These are phyloP conservation scores for Cuculus canorus DNA, from an alignment of 2,797 vertebrate species.

Conservation along the genomic window DNA sequence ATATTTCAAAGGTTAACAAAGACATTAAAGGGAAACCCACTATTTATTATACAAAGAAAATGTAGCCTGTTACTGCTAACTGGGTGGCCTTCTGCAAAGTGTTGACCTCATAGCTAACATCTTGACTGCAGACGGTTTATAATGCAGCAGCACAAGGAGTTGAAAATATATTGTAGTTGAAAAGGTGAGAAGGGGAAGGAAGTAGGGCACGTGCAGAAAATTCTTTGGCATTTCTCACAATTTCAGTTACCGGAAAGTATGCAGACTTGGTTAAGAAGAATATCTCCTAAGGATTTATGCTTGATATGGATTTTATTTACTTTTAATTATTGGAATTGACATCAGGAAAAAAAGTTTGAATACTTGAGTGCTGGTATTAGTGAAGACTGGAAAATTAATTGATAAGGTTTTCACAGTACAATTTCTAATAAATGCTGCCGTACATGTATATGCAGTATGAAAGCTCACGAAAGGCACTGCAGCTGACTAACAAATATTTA, in stretches of 20 bases:
- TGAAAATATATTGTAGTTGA: background rate
- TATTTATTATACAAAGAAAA: background rate
- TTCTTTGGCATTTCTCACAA: background rate
- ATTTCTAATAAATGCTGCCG: background rate
- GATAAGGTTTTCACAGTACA: background rate
- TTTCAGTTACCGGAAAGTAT: background rate
- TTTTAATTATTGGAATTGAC: background rate
- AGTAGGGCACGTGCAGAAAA: background rate
- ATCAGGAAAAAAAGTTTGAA: background rate
- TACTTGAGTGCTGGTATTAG: too few relatives aligned
- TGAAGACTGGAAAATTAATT: background rate
- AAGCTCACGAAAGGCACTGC: background rate
- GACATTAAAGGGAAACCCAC: background rate
- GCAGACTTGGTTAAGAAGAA: background rate
- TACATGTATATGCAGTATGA: background rate
- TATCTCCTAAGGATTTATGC: background rate
- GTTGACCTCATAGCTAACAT: background rate
- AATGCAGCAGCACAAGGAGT: background rate
- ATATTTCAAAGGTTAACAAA: background rate
- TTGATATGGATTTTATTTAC: background rate
- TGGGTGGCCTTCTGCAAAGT: background rate
- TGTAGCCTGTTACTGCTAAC: background rate
- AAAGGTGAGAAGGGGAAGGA: background rate
- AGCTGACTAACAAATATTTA: background rate
- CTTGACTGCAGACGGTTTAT: background rate